These are phyloP conservation scores for Phrynocephalus forsythii DNA, from an alignment of 2,797 vertebrate genomes.

Conservation along the genomic window DNA sequence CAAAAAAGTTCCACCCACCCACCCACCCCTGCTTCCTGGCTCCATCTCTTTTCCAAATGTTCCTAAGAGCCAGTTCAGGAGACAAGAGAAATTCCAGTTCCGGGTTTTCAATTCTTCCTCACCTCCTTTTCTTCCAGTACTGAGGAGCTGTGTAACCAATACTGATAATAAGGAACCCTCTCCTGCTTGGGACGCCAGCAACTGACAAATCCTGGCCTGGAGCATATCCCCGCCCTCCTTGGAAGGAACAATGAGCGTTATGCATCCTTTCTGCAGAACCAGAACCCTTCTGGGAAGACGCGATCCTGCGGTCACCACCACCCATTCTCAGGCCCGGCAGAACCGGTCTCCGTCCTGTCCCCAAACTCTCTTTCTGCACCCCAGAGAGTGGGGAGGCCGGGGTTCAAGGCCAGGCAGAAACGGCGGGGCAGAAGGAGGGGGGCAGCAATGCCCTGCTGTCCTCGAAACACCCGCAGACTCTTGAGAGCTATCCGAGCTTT, in stretches of 20 bases:
- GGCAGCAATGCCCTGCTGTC: neutral
- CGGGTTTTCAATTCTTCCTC: slow-evolving; percentile 6
- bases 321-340: neutral
- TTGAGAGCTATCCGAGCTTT: slow-evolving; percentile 53
- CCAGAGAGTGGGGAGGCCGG: neutral
- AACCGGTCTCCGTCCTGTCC: neutral
- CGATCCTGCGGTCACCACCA: neutral
- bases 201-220: slow-evolving; percentile 26
- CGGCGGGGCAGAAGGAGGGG: neutral
- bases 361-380: slow-evolving; percentile 1
- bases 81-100: slow-evolving; percentile 25
- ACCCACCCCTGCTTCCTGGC: too few species aligned
- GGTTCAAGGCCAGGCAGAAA: neutral
- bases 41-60: neutral
- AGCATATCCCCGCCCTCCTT: neutral
- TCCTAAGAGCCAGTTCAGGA: slow-evolving; percentile 2
- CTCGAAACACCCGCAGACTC: slow-evolving; percentile 28
- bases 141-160: slow-evolving; percentile 45
- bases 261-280: neutral
- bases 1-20: neutral
- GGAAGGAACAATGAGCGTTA: too few species aligned
- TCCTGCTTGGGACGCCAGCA: slow-evolving; percentile 29
- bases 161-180: slow-evolving; percentile 33
- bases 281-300: neutral
- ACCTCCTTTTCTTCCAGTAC: neutral